Percentiles rank a stretch among this genome's conserved stretches.
Conservation (phyloP, 2,888 invertebrate species). For the Morinoia aosen region DNA sequence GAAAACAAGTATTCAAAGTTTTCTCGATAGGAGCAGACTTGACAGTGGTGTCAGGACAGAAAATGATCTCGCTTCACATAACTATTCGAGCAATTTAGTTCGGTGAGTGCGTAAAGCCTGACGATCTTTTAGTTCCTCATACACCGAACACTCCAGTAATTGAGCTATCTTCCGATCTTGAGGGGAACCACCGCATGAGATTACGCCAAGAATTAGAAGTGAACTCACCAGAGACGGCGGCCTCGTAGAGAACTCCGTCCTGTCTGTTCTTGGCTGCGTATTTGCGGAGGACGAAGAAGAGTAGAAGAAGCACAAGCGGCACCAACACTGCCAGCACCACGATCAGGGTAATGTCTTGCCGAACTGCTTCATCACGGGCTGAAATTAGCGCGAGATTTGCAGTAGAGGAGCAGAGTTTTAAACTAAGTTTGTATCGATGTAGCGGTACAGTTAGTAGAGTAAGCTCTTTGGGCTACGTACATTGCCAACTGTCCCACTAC, state of each 20-base stretch:
- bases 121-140: not conserved
- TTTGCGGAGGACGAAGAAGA: constrained; percentile 65
- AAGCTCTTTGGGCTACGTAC: not conserved
- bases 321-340: constrained; percentile 66
- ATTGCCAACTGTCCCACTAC: no score
- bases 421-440: not conserved
- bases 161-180: not conserved
- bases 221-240: constrained; percentile 61
- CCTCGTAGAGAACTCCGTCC: constrained; percentile 65
- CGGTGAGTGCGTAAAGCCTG: not conserved
- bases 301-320: constrained; percentile 64
- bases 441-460: not conserved
- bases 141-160: not conserved
- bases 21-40: not conserved
- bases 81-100: not conserved
- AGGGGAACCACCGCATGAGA: not conserved
- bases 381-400: not conserved
- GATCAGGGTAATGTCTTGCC: constrained; percentile 66
- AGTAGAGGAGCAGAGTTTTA: not conserved
- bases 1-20: not conserved
- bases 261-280: constrained; percentile 63
- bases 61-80: not conserved
- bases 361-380: constrained; percentile 59
- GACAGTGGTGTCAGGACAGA: not conserved
- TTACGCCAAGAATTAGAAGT: not conserved